A percentile compares a stretch with the other conserved stretches of the same genome.
Conservation (phyloP, 1,140 invertebrate species). For the Portunus trituberculatus region DNA sequence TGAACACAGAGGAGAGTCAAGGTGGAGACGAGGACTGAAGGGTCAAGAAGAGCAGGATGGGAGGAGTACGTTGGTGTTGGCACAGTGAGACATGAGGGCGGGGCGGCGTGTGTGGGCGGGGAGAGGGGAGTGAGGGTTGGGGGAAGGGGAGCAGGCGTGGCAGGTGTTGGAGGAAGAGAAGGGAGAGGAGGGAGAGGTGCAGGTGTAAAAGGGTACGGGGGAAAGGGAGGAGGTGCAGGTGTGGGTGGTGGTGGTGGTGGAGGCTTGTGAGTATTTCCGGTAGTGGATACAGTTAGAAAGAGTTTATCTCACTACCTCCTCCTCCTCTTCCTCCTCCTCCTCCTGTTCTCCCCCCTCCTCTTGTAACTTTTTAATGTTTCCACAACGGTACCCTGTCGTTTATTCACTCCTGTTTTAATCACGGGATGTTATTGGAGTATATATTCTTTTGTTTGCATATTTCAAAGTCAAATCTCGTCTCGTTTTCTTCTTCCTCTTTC, state of each 20-base stretch:
- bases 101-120: neutral
- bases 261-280: constrained; percentile 4
- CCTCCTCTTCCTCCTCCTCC: constrained; percentile 16
- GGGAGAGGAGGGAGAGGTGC: neutral
- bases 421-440: no score
- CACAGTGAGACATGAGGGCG: no score
- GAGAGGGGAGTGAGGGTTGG: no score
- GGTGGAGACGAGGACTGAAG: no score
- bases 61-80: neutral
- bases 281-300: neutral
- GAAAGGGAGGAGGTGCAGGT: neutral
- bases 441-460: no score
- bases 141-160: no score
- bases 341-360: neutral
- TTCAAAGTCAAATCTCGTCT: neutral
- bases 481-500: neutral
- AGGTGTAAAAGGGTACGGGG: neutral
- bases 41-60: neutral
- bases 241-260: neutral
- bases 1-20: no score
- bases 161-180: neutral
- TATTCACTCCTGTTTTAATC: no score
- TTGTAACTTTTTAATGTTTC: neutral
- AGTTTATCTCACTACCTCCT: neutral
- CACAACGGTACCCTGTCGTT: no score